Base-by-base conservation (phyloP, 1,140 invertebrate species). In the Mercenaria mercenaria region DNA sequence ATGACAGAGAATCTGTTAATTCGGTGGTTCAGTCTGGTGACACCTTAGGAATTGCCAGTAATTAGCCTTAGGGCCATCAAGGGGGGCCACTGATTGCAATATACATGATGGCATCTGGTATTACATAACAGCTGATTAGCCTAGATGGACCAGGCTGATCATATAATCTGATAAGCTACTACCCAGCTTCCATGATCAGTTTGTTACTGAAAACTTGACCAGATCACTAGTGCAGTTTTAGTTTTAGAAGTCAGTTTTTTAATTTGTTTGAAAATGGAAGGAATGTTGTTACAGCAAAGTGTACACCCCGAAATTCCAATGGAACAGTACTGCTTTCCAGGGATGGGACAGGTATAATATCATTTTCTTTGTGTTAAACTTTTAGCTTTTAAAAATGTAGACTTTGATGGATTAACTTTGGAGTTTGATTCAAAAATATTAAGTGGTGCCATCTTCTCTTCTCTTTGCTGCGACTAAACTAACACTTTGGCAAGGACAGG, bases 81-180 rank as follows among this genome's bases (percentile, higher is more conserved):
- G 18, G 15, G 34, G 32, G 67, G 6, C 15, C 67, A 72, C 34
- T 72, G 34, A 72, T 41, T 72, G 67, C 11, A 72, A 72, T 72
- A 72, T 72, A 72, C 67, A 72, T 72, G 67, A 4, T 67, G 80
- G 80, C 80, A 82, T 82, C 80, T 82, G 80, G 80, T 82, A 82
- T 82, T 82, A 34, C 39, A 67, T 82, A 82, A 82, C 39, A 67
- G 50, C 32, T 79, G 29, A 79, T 79, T 56, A 72, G 2, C n/a
- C 34, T 13, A 72, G 34, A 72, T 72, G 37, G 37, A 39, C 26
- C 69, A 74, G 69, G 32, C 43, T 47, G 20, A 18, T 74, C 6
- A 20, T 39, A 74, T 39, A 26, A 59, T 4, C 37, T 29, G 67
- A 72, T 72, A 39, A 72, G 67, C 11, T 39, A 13, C 8, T 59